phyloP scores from a whole-genome alignment of 2,797 vertebrate genomes.

The Peromyscus attwateri region DNA sequence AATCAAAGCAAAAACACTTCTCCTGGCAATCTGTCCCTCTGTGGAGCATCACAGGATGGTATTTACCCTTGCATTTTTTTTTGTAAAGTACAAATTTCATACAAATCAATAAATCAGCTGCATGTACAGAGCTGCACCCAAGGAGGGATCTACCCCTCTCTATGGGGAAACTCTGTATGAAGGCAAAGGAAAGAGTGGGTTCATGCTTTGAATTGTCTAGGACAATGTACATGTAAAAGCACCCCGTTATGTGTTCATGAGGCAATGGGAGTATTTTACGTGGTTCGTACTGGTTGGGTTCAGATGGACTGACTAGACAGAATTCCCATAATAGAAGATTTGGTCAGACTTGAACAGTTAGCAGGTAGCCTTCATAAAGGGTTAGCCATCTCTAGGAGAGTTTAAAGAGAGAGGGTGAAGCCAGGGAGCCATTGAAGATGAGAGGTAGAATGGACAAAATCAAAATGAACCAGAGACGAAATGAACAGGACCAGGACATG shows the following conservation, averaged over 20 bases:
- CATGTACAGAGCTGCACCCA: background rate
- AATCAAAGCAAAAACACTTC: background rate
- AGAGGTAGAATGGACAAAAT: background rate
- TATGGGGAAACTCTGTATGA: background rate
- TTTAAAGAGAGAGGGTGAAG: background rate
- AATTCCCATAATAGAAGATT: background rate
- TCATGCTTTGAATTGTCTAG: too few species aligned
- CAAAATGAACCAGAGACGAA: accelerated
- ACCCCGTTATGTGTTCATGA: background rate
- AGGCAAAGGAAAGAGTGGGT: background rate
- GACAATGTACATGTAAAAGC: background rate
- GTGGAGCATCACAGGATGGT: background rate
- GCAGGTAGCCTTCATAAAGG: background rate
- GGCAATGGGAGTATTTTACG: accelerated
- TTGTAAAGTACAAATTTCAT: background rate
- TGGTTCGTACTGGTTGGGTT: background rate
- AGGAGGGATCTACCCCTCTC: background rate
- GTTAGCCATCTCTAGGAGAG: background rate
- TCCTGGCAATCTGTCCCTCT: background rate
- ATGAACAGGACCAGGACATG: background rate
- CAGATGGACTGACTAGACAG: background rate
- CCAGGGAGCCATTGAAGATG: background rate
- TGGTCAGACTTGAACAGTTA: background rate
- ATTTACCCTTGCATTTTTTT: background rate
- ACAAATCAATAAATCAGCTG: background rate